Evolutionary conservation across 1,140 invertebrate genomes (phyloP).

Genomic region (Heterodera schachtii): DNA sequence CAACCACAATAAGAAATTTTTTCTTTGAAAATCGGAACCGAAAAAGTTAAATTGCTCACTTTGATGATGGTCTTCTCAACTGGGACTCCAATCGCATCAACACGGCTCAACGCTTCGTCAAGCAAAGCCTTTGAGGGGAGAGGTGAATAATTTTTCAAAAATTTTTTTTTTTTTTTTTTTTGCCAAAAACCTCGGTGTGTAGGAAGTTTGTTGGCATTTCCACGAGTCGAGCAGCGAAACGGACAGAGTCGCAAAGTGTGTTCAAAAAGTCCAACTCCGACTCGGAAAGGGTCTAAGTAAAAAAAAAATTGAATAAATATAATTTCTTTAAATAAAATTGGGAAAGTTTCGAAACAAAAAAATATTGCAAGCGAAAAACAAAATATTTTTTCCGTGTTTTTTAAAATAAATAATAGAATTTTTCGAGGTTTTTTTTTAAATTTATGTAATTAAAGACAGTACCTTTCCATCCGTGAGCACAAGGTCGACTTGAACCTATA

Average conservation of each 20-base stretch:
- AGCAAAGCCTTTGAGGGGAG: constrained; percentile 49
- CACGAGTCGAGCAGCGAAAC: constrained; percentile 47
- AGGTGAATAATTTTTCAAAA: constrained; percentile 5
- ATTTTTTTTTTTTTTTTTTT: background rate
- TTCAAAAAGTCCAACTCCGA: constrained; percentile 54
- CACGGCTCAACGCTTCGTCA: constrained; percentile 50
- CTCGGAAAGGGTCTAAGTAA: constrained; percentile 47
- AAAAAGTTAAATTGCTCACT: constrained; percentile 22
- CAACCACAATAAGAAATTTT: too few relatives aligned
- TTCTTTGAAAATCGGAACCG: too few relatives aligned
- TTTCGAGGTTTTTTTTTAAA: too few relatives aligned
- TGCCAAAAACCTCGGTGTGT: constrained; percentile 49
- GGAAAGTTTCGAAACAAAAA: too few relatives aligned
- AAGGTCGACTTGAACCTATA: constrained; percentile 50
- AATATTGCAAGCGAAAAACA: background rate
- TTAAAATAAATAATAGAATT: too few relatives aligned
- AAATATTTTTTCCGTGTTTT: background rate
- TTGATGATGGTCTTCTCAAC: constrained; percentile 55
- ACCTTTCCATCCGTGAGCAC: constrained; percentile 56
- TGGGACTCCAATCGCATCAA: constrained; percentile 35
- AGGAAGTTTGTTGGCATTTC: constrained; percentile 57
- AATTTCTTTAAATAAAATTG: too few relatives aligned
- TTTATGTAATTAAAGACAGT: too few relatives aligned
- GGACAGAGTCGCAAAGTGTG: constrained; percentile 44
- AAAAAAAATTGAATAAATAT: too few relatives aligned